Evolutionary conservation across 2,888 invertebrate genomes (phyloP).

Genomic region (Eupelmus urozonus): DNA sequence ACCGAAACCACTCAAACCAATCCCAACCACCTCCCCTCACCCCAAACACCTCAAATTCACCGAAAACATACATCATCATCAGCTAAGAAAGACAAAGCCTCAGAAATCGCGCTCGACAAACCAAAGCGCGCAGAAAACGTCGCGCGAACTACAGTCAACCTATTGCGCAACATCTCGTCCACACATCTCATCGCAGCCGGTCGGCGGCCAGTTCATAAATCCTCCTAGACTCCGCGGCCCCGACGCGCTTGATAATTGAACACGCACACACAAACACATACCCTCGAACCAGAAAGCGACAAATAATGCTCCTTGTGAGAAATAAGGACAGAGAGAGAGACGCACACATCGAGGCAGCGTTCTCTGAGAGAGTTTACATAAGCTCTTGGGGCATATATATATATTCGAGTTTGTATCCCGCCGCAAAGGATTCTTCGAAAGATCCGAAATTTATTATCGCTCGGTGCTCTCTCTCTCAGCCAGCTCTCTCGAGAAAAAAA

Average conservation of each 20-base stretch:
- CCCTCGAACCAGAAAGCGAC: no score
- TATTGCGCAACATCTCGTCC: slow-evolving; percentile 35
- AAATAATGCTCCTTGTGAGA: no score
- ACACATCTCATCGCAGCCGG: slow-evolving; percentile 2
- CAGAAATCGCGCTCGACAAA: no score
- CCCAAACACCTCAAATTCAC: no score
- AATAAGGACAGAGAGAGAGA: not conserved
- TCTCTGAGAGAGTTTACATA: slow-evolving; percentile 50
- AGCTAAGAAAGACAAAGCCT: no score
- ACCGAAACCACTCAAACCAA: no score
- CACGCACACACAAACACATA: no score
- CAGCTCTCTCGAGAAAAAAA: no score
- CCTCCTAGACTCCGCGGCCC: slow-evolving; percentile 19
- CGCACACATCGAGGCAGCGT: not conserved
- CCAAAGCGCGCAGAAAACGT: no score
- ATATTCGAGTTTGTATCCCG: not conserved
- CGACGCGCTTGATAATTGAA: slow-evolving; percentile 15
- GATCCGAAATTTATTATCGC: slow-evolving; percentile 55
- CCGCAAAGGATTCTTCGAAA: slow-evolving; percentile 40
- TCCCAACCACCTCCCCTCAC: no score
- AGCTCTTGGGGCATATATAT: not conserved
- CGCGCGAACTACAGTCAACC: not conserved
- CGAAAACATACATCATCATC: no score
- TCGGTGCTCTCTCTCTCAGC: no score
- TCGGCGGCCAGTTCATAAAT: slow-evolving; percentile 21